A percentile compares a stretch with the other conserved stretches of the same genome.
These are phyloP conservation scores for Liodrosophila aerea DNA, from an alignment of 2,888 invertebrate genomes.

Conservation along the genomic window DNA sequence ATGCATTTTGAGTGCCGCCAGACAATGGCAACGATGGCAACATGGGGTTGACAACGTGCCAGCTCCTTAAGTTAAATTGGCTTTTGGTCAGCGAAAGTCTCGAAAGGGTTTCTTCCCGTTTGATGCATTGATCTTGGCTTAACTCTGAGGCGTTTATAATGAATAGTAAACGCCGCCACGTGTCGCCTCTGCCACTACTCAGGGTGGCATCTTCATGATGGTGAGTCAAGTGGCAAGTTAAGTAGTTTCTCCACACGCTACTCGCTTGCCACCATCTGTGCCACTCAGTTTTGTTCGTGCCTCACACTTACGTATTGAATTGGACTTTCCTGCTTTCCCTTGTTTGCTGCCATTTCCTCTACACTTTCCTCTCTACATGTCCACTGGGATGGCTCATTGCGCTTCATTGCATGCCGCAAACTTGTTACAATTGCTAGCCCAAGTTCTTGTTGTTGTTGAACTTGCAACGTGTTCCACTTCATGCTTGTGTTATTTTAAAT, in stretches of 20 bases:
- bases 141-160: slow-evolving; percentile 56
- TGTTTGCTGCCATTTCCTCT: neutral
- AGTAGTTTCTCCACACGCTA: slow-evolving; percentile 22
- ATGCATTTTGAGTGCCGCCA: slow-evolving; percentile 55
- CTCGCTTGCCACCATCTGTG: slow-evolving; percentile 13
- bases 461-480: slow-evolving; percentile 73
- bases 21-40: slow-evolving; percentile 32
- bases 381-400: slow-evolving; percentile 38
- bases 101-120: slow-evolving; percentile 1
- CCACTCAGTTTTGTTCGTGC: slow-evolving; percentile 10
- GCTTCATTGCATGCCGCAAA: slow-evolving; percentile 49
- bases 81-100: slow-evolving; percentile 55
- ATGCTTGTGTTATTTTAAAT: slow-evolving; percentile 75
- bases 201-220: slow-evolving; percentile 10
- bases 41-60: slow-evolving; percentile 48
- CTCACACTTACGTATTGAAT: slow-evolving; percentile 26
- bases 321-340: neutral
- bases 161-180: slow-evolving; percentile 75
- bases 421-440: slow-evolving; percentile 26
- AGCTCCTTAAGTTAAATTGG: slow-evolving; percentile 47
- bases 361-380: slow-evolving; percentile 18
- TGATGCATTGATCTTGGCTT: slow-evolving; percentile 46
- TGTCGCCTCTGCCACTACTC: slow-evolving; percentile 29
- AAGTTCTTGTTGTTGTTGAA: slow-evolving; percentile 27
- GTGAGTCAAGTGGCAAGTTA: slow-evolving; percentile 29